Conservation (phyloP, 2,888 invertebrate species). For the Hololepta plana region DNA sequence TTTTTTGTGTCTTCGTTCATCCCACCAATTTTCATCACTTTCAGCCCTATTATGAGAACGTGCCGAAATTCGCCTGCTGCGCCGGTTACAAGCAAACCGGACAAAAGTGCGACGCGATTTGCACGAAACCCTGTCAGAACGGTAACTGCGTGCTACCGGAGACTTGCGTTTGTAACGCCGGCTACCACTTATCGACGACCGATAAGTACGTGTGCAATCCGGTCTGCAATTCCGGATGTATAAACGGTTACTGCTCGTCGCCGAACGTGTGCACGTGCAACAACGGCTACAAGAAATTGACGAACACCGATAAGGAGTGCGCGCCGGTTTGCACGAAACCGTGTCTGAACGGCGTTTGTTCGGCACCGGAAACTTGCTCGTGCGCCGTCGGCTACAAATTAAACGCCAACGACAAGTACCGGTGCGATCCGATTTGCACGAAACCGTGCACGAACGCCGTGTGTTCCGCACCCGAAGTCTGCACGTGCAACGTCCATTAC, state of each 20-base stretch:
- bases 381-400: slow-evolving; percentile 9
- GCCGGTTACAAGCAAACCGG: no score
- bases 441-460: slow-evolving; percentile 9
- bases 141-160: slow-evolving; percentile 7
- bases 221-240: slow-evolving; percentile 9
- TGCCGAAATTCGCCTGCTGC: no score
- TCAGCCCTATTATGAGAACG: no score
- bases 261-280: slow-evolving; percentile 12
- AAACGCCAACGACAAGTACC: slow-evolving; percentile 5
- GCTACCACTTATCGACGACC: slow-evolving; percentile 5
- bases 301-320: slow-evolving; percentile 8
- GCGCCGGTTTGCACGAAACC: slow-evolving; percentile 8
- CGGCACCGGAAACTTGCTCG: slow-evolving; percentile 13
- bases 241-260: slow-evolving; percentile 9
- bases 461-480: slow-evolving; percentile 10
- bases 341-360: slow-evolving; percentile 10
- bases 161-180: slow-evolving; percentile 7
- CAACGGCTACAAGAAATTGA: slow-evolving; percentile 14
- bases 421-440: slow-evolving; percentile 11
- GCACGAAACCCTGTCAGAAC: slow-evolving; percentile 6
- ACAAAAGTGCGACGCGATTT: slow-evolving; percentile 6
- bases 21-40: no score
- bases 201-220: slow-evolving; percentile 17
- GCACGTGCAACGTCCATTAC: slow-evolving; percentile 8
- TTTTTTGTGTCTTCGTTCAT: no score